These are phyloP conservation scores for Boleophthalmus pectinirostris DNA, from an alignment of 2,113 vertebrate genomes.

Conservation along the genomic window DNA sequence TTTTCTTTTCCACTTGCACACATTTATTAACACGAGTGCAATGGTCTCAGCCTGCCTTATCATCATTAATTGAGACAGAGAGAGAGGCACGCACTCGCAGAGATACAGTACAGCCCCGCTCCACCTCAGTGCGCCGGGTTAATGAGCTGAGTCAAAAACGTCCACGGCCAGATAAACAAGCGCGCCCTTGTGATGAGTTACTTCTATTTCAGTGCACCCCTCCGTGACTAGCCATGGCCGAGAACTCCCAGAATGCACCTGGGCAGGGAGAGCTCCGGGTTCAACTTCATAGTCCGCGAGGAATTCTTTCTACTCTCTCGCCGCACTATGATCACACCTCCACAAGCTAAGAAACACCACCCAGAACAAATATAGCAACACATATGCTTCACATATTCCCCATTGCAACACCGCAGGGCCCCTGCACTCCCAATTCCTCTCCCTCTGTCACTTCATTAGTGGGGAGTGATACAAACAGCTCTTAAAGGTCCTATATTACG, in stretches of 20 bases:
- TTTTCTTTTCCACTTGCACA: slow-evolving; percentile 22
- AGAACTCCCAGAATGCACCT: slow-evolving; percentile 49
- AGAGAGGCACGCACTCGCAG: slow-evolving; percentile 6
- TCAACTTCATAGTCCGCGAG: slow-evolving; percentile 46
- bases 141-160: slow-evolving; percentile 71
- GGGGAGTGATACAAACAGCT: slow-evolving; percentile 59
- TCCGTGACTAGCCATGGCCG: slow-evolving; percentile 33
- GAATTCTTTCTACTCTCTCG: slow-evolving; percentile 52
- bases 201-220: slow-evolving; percentile 69
- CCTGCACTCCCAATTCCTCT: slow-evolving; percentile 16
- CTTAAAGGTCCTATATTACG: not conserved
- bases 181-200: slow-evolving; percentile 35
- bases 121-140: slow-evolving; percentile 58
- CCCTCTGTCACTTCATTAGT: slow-evolving; percentile 71
- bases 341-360: slow-evolving; percentile 64
- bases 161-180: slow-evolving; percentile 76
- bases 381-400: slow-evolving; percentile 56
- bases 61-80: slow-evolving; percentile 46
- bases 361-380: slow-evolving; percentile 70
- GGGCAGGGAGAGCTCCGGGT: slow-evolving; percentile 49
- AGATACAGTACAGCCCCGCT: slow-evolving; percentile 21
- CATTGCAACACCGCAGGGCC: slow-evolving; percentile 38
- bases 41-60: slow-evolving; percentile 35
- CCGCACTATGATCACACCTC: slow-evolving; percentile 52
- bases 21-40: slow-evolving; percentile 42